Evolutionary conservation across 2,888 invertebrate species (phyloP).

Genomic region (Epistrophe grossulariae): DNA sequence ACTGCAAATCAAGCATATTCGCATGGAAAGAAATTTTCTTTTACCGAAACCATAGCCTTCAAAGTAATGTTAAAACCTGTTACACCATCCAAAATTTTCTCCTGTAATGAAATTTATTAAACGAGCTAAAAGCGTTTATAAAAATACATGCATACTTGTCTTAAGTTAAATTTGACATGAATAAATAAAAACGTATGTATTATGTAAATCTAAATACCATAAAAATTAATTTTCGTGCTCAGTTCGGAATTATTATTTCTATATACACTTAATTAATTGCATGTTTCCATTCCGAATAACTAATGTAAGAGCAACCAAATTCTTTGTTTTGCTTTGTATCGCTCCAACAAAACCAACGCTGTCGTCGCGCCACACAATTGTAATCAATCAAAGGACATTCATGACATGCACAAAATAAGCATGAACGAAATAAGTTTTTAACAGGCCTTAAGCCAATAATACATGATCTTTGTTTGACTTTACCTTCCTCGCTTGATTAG

Average conservation of each 20-base stretch:
- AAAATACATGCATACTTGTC: neutral
- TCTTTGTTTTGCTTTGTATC: constrained; percentile 7
- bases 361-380: neutral
- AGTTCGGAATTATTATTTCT: neutral
- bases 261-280: constrained; percentile 57
- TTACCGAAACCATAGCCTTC: too few relatives aligned
- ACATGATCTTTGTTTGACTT: too few relatives aligned
- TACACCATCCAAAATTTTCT: too few relatives aligned
- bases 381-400: constrained; percentile 14
- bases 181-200: constrained; percentile 16
- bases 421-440: neutral
- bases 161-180: neutral
- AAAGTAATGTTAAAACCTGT: too few relatives aligned
- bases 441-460: neutral
- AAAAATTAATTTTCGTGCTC: constrained; percentile 19
- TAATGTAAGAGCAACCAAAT: constrained; percentile 26
- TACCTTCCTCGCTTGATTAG: too few relatives aligned
- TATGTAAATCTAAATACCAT: constrained; percentile 1
- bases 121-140: neutral
- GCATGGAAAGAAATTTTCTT: too few relatives aligned
- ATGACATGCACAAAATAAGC: constrained; percentile 13
- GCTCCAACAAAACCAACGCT: constrained; percentile 5
- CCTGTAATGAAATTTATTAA: neutral
- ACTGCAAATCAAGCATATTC: too few relatives aligned
- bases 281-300: constrained; percentile 61